Evolutionary conservation across 1,140 invertebrate species (phyloP).

Genomic region (Zaprionus inermis): DNA sequence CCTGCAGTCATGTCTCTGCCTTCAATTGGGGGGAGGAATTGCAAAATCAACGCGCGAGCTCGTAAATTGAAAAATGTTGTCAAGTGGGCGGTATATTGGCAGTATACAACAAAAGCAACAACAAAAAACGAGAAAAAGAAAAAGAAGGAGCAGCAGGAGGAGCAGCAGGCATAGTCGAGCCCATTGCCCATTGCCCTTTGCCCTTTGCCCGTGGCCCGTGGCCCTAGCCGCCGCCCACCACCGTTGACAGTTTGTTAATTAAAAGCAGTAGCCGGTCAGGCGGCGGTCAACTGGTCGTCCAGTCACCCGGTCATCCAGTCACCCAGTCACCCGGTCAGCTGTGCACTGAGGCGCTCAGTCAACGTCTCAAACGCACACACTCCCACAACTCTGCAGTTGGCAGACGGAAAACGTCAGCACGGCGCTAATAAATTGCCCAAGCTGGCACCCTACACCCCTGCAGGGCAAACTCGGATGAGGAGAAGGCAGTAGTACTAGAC

Average conservation of each 20-base stretch:
- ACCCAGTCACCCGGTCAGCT: constrained; percentile 36
- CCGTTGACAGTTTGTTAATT: constrained; percentile 79
- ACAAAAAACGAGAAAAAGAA: constrained; percentile 17
- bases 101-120: constrained; percentile 16
- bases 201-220: constrained; percentile 7
- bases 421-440: constrained; percentile 72
- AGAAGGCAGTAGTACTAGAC: not conserved
- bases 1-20: constrained; percentile 13
- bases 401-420: constrained; percentile 68
- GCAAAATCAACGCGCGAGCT: constrained; percentile 57
- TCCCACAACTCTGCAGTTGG: constrained; percentile 44
- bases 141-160: not conserved
- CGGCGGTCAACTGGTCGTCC: constrained; percentile 49
- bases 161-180: constrained; percentile 30
- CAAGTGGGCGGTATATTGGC: constrained; percentile 47
- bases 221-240: not conserved
- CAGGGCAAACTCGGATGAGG: not conserved
- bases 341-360: constrained; percentile 66
- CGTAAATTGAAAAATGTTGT: constrained; percentile 65
- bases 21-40: constrained; percentile 38
- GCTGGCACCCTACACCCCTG: not conserved
- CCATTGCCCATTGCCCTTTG: constrained; percentile 31
- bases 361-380: constrained; percentile 61
- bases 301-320: constrained; percentile 22
- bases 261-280: constrained; percentile 67